Percentiles rank a stretch among this genome's conserved stretches.
Evolutionary conservation across 2,113 vertebrate genomes (phyloP).

Genomic region (Kryptolebias marmoratus): DNA sequence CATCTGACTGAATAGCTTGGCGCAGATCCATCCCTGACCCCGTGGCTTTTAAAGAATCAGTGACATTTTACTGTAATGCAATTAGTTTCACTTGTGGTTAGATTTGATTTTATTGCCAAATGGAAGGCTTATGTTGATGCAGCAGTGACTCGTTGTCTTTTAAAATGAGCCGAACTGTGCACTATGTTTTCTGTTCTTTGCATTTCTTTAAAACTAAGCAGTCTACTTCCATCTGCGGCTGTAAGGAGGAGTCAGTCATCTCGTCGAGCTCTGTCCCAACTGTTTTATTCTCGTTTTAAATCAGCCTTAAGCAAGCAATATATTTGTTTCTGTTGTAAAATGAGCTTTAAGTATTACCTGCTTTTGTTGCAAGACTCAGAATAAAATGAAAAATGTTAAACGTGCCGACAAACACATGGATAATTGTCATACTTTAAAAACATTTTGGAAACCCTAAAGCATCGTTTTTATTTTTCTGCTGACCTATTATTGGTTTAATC

Average conservation of each 20-base stretch:
- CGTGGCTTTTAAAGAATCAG: not conserved
- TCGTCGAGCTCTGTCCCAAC: not conserved
- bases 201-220: not conserved
- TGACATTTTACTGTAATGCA: constrained; percentile 9
- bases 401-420: too few species aligned
- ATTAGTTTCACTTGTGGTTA: not conserved
- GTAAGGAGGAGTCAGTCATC: not conserved
- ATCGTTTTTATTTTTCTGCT: too few species aligned
- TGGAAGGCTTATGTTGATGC: not conserved
- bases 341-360: not conserved
- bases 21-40: not conserved
- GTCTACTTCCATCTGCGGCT: not conserved
- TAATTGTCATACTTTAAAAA: too few species aligned
- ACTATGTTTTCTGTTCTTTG: not conserved
- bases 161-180: not conserved
- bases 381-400: not conserved
- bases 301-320: constrained; percentile 17
- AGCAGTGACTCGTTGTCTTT: not conserved
- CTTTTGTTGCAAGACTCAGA: not conserved
- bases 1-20: constrained; percentile 27
- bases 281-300: constrained; percentile 31
- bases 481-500: too few species aligned
- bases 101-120: not conserved
- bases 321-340: constrained; percentile 7
- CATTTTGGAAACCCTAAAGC: too few species aligned